These are phyloP conservation scores for Desoria tigrina DNA, from an alignment of 2,888 invertebrate genomes.

Conservation along the genomic window DNA sequence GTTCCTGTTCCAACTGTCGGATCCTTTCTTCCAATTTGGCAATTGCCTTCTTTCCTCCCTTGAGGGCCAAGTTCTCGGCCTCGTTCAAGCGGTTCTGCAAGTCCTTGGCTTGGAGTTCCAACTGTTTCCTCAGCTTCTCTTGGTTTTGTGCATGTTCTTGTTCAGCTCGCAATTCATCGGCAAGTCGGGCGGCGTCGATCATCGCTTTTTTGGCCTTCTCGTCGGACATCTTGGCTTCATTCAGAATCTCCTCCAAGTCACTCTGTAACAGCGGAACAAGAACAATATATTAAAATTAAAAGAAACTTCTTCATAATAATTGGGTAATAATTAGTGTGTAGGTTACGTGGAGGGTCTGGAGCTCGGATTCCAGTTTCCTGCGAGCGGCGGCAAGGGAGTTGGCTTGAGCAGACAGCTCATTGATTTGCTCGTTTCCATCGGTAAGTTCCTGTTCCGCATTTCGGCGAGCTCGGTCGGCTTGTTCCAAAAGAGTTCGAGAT, in stretches of 20 bases:
- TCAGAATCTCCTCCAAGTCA: slow-evolving; percentile 96
- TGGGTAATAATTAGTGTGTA: no score
- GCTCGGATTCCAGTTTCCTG: slow-evolving; percentile 98
- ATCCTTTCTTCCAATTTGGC: slow-evolving; percentile 97
- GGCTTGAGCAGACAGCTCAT: slow-evolving; percentile 69
- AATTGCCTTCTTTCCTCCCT: slow-evolving; percentile 99
- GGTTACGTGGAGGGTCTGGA: slow-evolving; percentile 91
- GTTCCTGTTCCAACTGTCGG: slow-evolving; percentile 92
- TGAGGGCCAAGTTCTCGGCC: slow-evolving; percentile 94
- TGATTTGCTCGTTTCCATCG: slow-evolving; percentile 97
- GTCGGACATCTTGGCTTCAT: slow-evolving; percentile 98
- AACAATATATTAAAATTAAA: not conserved
- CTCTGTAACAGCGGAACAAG: slow-evolving; percentile 63
- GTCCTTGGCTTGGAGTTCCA: slow-evolving; percentile 98
- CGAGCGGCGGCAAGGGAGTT: slow-evolving; percentile 57
- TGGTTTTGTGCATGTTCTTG: slow-evolving; percentile 98
- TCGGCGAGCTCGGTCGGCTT: slow-evolving; percentile 96
- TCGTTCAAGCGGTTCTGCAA: slow-evolving; percentile 94
- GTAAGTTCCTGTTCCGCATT: slow-evolving; percentile 96
- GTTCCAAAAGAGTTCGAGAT: slow-evolving; percentile 93
- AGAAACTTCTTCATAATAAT: not conserved
- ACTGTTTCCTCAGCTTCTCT: slow-evolving; percentile 96
- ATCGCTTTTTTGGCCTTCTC: slow-evolving; percentile 98
- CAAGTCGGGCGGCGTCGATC: slow-evolving; percentile 97
- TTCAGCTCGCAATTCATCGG: slow-evolving; percentile 98